Percentiles rank a stretch among this genome's conserved stretches.
Conservation (phyloP, 2,888 invertebrate genomes). For the Oxyteleia sp. region DNA sequence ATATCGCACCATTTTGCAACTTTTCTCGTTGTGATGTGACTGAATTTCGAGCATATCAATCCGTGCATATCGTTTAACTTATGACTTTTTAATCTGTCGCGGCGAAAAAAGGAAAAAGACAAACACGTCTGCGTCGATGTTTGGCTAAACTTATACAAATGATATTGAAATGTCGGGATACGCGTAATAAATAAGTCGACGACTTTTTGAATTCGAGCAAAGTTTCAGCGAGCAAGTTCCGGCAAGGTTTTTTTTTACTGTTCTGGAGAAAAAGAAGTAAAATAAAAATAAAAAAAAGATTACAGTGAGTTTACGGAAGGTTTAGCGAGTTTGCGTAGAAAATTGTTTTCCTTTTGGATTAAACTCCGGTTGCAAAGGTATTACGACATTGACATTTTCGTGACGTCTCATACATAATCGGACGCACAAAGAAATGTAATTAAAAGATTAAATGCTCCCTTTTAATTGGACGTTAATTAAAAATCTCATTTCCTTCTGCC, state of each 20-base stretch:
- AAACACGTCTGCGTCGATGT: slow-evolving; percentile 18
- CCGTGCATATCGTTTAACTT: slow-evolving; percentile 60
- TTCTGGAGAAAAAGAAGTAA: too few species aligned
- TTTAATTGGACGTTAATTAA: slow-evolving; percentile 27
- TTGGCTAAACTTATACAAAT: slow-evolving; percentile 31
- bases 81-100: slow-evolving; percentile 54
- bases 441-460: slow-evolving; percentile 17
- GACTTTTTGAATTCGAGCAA: background rate
- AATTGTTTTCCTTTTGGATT: slow-evolving; percentile 4
- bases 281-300: background rate
- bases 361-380: slow-evolving; percentile 1
- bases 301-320: background rate
- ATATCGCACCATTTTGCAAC: slow-evolving; percentile 65
- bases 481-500: background rate
- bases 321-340: background rate
- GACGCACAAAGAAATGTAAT: slow-evolving; percentile 11
- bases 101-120: too few species aligned
- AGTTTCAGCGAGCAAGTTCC: background rate
- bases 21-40: slow-evolving; percentile 63
- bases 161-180: slow-evolving; percentile 32
- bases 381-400: slow-evolving; percentile 15
- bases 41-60: slow-evolving; percentile 53
- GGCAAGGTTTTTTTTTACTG: background rate
- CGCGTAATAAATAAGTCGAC: slow-evolving; percentile 36
- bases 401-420: slow-evolving; percentile 2